Percentiles rank a stretch among this genome's conserved stretches.
These are phyloP conservation scores for Drosophila lacertosa DNA, from an alignment of 1,140 invertebrate genomes.

Conservation along the genomic window DNA sequence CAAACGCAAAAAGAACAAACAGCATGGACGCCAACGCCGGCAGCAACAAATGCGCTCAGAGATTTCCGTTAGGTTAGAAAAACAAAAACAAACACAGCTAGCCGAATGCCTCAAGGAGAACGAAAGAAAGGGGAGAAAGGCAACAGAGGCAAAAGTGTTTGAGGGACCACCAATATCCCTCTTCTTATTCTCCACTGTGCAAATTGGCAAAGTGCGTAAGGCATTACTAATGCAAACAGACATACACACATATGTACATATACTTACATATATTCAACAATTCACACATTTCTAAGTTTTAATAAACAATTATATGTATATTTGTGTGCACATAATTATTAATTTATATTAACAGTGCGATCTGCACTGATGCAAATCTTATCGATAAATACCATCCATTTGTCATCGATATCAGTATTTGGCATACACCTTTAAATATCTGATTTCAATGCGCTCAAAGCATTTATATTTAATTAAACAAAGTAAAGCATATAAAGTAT, in stretches of 20 bases:
- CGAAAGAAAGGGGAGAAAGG: constrained; percentile 9
- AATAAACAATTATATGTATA: constrained; percentile 22
- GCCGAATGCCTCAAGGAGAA: constrained; percentile 33
- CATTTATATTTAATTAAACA: not conserved
- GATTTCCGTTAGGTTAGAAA: constrained; percentile 54
- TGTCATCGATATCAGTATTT: not conserved
- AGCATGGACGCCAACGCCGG: constrained; percentile 21
- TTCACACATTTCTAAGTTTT: constrained; percentile 7
- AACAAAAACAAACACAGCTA: constrained; percentile 44
- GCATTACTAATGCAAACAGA: constrained; percentile 12
- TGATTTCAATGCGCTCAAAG: not conserved
- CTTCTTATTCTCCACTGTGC: too few species aligned
- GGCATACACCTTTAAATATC: too few species aligned
- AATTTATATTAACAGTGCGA: not conserved
- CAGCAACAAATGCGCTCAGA: constrained; percentile 62
- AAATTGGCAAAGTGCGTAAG: constrained; percentile 38
- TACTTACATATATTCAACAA: too few species aligned
- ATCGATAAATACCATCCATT: not conserved
- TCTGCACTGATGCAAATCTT: not conserved
- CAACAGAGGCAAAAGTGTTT: constrained; percentile 3
- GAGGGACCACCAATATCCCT: too few species aligned
- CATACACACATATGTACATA: too few species aligned
- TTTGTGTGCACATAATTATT: too few species aligned
- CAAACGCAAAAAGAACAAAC: constrained; percentile 50
- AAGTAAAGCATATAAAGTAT: not conserved